Evolutionary conservation across 2,888 invertebrate genomes (phyloP).

Genomic region (Cosmia pyralina): DNA sequence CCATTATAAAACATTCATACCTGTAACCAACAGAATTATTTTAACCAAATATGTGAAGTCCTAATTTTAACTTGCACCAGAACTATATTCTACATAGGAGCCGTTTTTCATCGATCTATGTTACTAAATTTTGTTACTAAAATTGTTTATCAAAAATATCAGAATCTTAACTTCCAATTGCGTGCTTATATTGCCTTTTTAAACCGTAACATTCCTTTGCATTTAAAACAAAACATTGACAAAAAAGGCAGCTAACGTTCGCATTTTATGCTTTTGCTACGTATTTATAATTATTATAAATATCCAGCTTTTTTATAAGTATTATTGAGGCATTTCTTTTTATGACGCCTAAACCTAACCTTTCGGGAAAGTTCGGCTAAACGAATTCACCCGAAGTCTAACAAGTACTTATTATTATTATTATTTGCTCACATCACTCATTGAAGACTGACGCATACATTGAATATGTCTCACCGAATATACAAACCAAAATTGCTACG

Average conservation of each 20-base stretch:
- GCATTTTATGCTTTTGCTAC: conserved; percentile 24
- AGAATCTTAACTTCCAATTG: conserved; percentile 7
- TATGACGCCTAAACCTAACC: neutral
- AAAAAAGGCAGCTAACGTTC: conserved; percentile 23
- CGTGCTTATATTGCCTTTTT: conserved; percentile 30
- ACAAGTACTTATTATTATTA: conserved; percentile 38
- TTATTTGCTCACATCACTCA: conserved; percentile 65
- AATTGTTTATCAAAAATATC: neutral
- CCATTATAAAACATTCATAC: conserved; percentile 18
- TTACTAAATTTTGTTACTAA: neutral
- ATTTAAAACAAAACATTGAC: conserved; percentile 33
- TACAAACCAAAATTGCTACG: conserved; percentile 76
- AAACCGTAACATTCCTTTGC: conserved; percentile 45
- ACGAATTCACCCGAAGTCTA: conserved; percentile 30
- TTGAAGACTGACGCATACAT: conserved; percentile 63
- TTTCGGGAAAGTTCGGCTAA: conserved; percentile 16
- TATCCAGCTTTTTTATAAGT: conserved; percentile 1
- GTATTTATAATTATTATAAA: neutral
- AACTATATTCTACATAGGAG: neutral
- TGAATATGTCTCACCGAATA: conserved; percentile 70
- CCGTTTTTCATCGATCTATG: neutral
- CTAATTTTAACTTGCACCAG: conserved; percentile 25
- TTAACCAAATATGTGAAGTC: neutral
- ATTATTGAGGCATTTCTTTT: conserved; percentile 30
- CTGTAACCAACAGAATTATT: conserved; percentile 12